Evolutionary conservation across 2,113 vertebrate genomes (phyloP).

Genomic region (Alosa alosa): DNA sequence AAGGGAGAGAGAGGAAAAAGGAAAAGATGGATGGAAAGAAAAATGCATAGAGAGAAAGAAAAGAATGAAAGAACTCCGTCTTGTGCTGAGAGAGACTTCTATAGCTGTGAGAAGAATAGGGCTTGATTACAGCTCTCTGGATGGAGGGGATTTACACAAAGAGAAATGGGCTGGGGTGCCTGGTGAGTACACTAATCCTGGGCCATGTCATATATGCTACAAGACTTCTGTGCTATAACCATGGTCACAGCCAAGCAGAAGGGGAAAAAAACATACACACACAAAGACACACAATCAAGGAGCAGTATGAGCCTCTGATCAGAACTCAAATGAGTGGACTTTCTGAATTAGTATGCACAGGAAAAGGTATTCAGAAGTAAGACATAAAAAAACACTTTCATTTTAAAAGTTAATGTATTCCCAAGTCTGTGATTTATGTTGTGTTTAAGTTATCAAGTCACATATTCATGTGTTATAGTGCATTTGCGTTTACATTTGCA

Average conservation of each 20-base stretch:
- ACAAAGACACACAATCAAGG: not conserved
- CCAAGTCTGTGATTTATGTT: not conserved
- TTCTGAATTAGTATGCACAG: not conserved
- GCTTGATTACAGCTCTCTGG: slow-evolving; percentile 20
- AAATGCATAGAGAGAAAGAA: not conserved
- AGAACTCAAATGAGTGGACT: not conserved
- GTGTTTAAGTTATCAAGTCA: not conserved
- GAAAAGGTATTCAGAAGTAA: not conserved
- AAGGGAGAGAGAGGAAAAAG: not conserved
- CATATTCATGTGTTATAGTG: not conserved
- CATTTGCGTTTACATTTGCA: not conserved
- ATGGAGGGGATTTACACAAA: not conserved
- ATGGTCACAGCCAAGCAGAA: not conserved
- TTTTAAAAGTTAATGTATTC: not conserved
- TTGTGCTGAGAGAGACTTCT: not conserved
- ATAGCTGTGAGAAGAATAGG: slow-evolving; percentile 23
- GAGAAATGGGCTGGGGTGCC: not conserved
- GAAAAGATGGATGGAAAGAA: not conserved
- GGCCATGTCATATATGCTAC: not conserved
- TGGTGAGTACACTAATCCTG: not conserved
- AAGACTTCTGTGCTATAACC: not conserved
- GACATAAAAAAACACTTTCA: not conserved
- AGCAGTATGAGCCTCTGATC: not conserved
- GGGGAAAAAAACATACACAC: not conserved
- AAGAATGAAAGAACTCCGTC: not conserved